Conservation (phyloP, 2,888 invertebrate species). For the Amphipoea oculea region DNA sequence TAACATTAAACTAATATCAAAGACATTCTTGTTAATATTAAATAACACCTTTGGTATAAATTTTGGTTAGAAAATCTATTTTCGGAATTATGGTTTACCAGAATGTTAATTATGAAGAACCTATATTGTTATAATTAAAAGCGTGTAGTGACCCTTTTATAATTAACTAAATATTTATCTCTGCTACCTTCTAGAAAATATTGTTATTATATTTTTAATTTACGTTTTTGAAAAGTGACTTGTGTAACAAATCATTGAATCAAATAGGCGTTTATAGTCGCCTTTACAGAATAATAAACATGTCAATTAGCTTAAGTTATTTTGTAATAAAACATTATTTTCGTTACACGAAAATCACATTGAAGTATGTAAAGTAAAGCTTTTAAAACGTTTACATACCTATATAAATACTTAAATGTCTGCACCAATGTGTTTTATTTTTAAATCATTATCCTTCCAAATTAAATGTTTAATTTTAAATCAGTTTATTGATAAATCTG, state of each 20-base stretch:
- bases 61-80: slow-evolving; percentile 42
- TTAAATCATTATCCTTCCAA: slow-evolving; percentile 6
- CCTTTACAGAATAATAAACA: not conserved
- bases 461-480: slow-evolving; percentile 21
- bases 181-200: not conserved
- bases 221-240: no score
- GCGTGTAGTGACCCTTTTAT: slow-evolving; percentile 7
- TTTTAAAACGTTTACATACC: not conserved
- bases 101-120: slow-evolving; percentile 44
- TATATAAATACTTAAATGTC: not conserved
- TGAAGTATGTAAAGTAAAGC: not conserved
- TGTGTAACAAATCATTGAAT: not conserved
- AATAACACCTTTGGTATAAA: slow-evolving; percentile 44
- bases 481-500: slow-evolving; percentile 1
- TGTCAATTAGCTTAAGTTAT: slow-evolving; percentile 2
- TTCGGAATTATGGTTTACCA: slow-evolving; percentile 43
- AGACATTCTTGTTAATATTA: slow-evolving; percentile 55
- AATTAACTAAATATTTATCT: slow-evolving; percentile 17
- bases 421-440: slow-evolving; percentile 17
- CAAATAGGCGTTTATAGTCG: not conserved
- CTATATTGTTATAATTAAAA: slow-evolving; percentile 20
- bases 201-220: not conserved
- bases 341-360: slow-evolving; percentile 1
- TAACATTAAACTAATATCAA: slow-evolving; percentile 53
- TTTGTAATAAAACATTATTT: slow-evolving; percentile 4